Evolutionary conservation across 2,888 invertebrate genomes (phyloP), one percentile per base, ranked within the genome.

Genomic region (Drosophila meridiana): DNA sequence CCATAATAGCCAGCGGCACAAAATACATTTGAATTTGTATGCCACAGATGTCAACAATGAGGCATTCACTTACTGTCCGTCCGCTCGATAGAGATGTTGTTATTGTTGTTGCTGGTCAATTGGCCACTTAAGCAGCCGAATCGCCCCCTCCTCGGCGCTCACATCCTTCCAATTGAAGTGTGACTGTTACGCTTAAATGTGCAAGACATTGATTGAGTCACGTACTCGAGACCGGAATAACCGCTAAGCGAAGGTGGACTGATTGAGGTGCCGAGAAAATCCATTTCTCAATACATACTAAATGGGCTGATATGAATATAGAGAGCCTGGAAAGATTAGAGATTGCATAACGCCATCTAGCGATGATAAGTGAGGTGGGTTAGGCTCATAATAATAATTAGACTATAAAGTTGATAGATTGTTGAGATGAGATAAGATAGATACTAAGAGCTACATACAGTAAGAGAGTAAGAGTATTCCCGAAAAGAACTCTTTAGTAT

Each of bases 1-100:
- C 43, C 14, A 52, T 55, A 64, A 58, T 73, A 78, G 61, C 56
- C 48, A 50, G 65, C 64, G 38, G 47, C 60, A 58, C 70, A 76
- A 69, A 69, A 74, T 73, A 72, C 68, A 83, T 83, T 87, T 84
- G 71, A 84, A 89, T 84, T 84, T 89, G 79, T 87, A 85, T 83
- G 85, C 87, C 82, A 58, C 89, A 89, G 72, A 89, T 85, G 84
- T 82, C 79, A 68, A 65, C 67, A 73, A 71, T 76, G 56, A 30
- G 26, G 42, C 63, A 34, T 36, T 48, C 30, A 47, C 32, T 40
- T 26, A 47, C 32, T 26, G 42, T 45, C 45, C 38, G 20, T 20
- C 20, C 52, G 4, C 26, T 45, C 58, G 71, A 89, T 88, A 69
- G 76, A 84, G 84, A 67, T 87, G 83, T 83, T 87, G 83, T 83